Evolutionary conservation across 2,797 vertebrate species (phyloP).

Genomic region (Meda fulgida): DNA sequence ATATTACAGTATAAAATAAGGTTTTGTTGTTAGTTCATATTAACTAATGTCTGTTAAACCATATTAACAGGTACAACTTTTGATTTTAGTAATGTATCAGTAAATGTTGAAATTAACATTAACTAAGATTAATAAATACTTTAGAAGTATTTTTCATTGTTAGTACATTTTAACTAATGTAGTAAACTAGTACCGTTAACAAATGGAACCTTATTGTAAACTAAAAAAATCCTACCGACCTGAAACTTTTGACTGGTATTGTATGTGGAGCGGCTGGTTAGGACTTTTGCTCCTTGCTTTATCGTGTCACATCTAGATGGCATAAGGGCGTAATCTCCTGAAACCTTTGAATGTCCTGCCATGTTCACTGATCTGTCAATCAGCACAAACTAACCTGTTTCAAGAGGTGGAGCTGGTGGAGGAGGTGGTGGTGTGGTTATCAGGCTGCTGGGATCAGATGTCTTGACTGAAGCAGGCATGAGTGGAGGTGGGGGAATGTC

Average conservation of each 20-base stretch:
- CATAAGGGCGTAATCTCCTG: neutral
- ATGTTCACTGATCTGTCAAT: neutral
- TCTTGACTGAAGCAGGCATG: constrained; percentile 14
- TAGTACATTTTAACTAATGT: neutral
- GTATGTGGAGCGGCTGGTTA: neutral
- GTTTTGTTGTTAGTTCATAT: neutral
- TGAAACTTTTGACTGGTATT: neutral
- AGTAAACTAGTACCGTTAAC: neutral
- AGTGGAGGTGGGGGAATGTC: constrained; percentile 53
- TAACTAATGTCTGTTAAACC: neutral
- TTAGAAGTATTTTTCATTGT: neutral
- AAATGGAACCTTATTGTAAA: neutral
- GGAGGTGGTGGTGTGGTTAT: constrained; percentile 52
- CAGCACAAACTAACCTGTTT: constrained; percentile 48
- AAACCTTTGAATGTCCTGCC: neutral
- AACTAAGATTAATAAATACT: neutral
- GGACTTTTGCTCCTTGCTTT: neutral
- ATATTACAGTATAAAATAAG: neutral
- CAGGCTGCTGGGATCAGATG: constrained; percentile 63
- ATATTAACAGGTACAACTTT: neutral
- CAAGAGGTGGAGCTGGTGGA: constrained; percentile 54
- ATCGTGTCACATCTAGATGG: neutral
- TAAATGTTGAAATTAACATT: neutral
- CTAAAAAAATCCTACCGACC: neutral
- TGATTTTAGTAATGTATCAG: neutral